Percentiles rank a stretch among this genome's conserved stretches.
These are phyloP conservation scores for Agraylea sexmaculata DNA, from an alignment of 1,140 invertebrate genomes.

Conservation along the genomic window DNA sequence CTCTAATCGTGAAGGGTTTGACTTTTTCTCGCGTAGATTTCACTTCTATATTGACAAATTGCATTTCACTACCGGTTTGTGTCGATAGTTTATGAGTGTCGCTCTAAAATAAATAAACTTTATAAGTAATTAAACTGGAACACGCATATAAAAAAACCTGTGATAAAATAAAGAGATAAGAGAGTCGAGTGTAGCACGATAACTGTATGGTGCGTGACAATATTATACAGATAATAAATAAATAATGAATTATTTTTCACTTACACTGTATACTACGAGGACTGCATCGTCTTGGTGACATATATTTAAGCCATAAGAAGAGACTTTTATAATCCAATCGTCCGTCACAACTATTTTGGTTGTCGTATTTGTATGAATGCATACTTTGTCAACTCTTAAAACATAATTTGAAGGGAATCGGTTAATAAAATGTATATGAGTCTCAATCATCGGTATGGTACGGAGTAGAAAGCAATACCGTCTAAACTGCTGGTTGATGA, in stretches of 20 bases:
- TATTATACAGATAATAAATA: conserved; percentile 8
- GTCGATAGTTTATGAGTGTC: conserved; percentile 59
- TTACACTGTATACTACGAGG: conserved; percentile 54
- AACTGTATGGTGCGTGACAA: background rate
- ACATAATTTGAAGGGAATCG: too few species aligned
- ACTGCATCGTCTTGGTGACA: conserved; percentile 68
- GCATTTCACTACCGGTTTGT: conserved; percentile 49
- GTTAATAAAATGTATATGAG: too few species aligned
- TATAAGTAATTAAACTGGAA: background rate
- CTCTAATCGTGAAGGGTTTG: conserved; percentile 51
- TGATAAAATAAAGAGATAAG: conserved; percentile 4
- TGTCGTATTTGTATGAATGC: conserved; percentile 54
- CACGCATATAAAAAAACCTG: conserved; percentile 2
- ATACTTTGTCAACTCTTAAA: conserved; percentile 63
- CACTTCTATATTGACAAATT: conserved; percentile 74
- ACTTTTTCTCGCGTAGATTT: conserved; percentile 46
- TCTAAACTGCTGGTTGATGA: too few species aligned
- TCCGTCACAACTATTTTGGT: conserved; percentile 66
- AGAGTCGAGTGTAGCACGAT: background rate
- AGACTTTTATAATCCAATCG: conserved; percentile 81
- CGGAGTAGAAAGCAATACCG: too few species aligned
- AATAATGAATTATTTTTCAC: conserved; percentile 21
- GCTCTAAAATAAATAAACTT: conserved; percentile 32
- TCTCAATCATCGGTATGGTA: too few species aligned
- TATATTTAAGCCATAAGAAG: conserved; percentile 60